Percentiles rank a stretch among this genome's conserved stretches.
phyloP scores from a whole-genome alignment of 2,797 vertebrate genomes.

The Geotria australis region DNA sequence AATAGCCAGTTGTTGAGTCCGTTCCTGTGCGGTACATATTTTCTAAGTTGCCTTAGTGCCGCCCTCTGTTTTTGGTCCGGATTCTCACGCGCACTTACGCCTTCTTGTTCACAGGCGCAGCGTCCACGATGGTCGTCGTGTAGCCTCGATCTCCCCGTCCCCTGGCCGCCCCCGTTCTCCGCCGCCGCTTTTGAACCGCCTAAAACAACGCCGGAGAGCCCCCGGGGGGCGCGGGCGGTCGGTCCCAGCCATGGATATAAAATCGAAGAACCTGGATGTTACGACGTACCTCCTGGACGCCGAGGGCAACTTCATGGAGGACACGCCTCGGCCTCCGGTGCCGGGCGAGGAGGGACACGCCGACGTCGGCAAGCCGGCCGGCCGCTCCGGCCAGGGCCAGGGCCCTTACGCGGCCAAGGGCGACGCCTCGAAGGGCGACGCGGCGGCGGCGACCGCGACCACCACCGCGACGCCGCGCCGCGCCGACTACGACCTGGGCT shows the following conservation, averaged over 20 bases:
- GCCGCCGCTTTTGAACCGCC: too few relatives aligned
- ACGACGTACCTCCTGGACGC: constrained; percentile 35
- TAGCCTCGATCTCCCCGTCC: not conserved
- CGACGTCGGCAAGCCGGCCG: not conserved
- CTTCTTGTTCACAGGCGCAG: too few relatives aligned
- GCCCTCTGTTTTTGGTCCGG: too few relatives aligned
- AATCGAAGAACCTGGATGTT: constrained; percentile 1
- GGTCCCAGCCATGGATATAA: not conserved
- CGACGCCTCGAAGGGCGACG: not conserved
- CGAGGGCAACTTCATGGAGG: constrained; percentile 73
- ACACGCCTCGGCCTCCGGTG: constrained; percentile 75
- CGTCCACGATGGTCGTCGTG: too few relatives aligned
- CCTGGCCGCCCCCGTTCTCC: not conserved
- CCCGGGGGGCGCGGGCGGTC: too few relatives aligned
- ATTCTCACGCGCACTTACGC: too few relatives aligned
- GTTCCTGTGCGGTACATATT: too few relatives aligned
- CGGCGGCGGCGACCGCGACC: not conserved
- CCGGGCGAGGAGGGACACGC: constrained; percentile 81
- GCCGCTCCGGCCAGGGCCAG: too few relatives aligned
- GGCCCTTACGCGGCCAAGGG: not conserved
- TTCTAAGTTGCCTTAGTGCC: too few relatives aligned
- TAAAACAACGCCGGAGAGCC: too few relatives aligned
- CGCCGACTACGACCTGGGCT: constrained; percentile 53
- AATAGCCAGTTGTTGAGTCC: too few relatives aligned
- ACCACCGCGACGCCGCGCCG: constrained; percentile 24